Conservation (phyloP, 1,140 invertebrate genomes). For the Brachionus rotundiformis region DNA sequence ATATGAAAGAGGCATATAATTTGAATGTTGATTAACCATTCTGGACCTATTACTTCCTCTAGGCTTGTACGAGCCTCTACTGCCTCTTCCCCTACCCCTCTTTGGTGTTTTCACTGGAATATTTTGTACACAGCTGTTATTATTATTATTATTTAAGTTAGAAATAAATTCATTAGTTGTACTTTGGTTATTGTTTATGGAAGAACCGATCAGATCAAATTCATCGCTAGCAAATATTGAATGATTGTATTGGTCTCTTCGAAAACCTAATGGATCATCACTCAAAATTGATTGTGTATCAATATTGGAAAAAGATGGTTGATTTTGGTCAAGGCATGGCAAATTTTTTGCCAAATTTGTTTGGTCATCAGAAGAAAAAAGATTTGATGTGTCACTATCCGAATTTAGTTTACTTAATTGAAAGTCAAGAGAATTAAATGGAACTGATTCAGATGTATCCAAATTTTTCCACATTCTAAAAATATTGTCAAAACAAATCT, state of each 20-base stretch:
- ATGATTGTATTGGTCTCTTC: neutral
- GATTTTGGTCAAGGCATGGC: neutral
- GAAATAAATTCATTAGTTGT: neutral
- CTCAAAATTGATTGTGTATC: neutral
- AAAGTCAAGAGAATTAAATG: neutral
- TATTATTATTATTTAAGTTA: constrained; percentile 32
- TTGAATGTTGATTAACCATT: neutral
- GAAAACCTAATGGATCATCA: neutral
- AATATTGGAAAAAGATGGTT: neutral
- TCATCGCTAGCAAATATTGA: neutral
- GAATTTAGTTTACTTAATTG: neutral
- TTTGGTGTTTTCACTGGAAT: neutral
- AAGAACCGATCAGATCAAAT: constrained; percentile 5
- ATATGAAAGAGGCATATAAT: neutral
- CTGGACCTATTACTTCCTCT: neutral
- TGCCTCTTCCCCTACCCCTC: constrained; percentile 19
- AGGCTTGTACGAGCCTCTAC: constrained; percentile 31
- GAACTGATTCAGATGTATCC: neutral
- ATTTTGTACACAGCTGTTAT: neutral
- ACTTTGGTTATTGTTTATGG: neutral
- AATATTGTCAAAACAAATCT: neutral
- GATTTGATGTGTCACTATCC: neutral
- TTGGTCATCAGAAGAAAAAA: neutral
- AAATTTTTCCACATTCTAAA: constrained; percentile 32
- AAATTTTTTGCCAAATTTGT: neutral